Conservation (phyloP, 2,797 vertebrate species). For the Catostomus latipinnis region DNA sequence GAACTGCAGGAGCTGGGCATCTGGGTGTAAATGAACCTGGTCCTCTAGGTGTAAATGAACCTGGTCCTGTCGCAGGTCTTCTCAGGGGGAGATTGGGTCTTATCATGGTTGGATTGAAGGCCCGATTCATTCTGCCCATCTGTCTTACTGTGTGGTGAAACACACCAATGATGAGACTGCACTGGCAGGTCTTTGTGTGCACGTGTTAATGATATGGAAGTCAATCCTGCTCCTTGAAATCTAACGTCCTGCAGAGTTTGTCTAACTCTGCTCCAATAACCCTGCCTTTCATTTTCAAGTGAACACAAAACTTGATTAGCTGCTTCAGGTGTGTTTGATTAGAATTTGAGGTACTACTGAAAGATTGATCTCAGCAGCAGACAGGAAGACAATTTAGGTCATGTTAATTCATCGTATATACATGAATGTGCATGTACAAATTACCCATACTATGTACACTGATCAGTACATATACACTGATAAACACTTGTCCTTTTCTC, state of each 20-base stretch:
- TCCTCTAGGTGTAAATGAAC: background rate
- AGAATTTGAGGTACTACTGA: background rate
- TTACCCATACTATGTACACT: no score
- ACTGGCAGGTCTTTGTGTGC: background rate
- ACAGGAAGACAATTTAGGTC: background rate
- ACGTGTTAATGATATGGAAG: background rate
- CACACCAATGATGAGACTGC: background rate
- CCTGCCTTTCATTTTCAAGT: background rate
- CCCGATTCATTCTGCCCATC: slow-evolving; percentile 49
- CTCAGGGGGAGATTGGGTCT: slow-evolving; percentile 73
- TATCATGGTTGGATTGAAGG: slow-evolving; percentile 40
- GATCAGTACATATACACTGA: background rate
- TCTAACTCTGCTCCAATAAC: background rate
- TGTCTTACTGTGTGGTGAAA: background rate
- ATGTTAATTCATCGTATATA: no score
- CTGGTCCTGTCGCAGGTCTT: slow-evolving; percentile 66
- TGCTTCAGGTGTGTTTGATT: slow-evolving; percentile 19
- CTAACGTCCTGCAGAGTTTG: background rate
- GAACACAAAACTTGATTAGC: background rate
- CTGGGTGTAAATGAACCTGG: slow-evolving; percentile 39
- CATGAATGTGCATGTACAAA: no score
- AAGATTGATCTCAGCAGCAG: no score
- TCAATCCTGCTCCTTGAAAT: background rate
- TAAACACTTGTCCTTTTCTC: background rate
- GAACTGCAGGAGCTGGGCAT: slow-evolving; percentile 11